A percentile compares a stretch with the other conserved stretches of the same genome.
Evolutionary conservation across 2,797 vertebrate genomes (phyloP).

Genomic region (Salmo trutta): DNA sequence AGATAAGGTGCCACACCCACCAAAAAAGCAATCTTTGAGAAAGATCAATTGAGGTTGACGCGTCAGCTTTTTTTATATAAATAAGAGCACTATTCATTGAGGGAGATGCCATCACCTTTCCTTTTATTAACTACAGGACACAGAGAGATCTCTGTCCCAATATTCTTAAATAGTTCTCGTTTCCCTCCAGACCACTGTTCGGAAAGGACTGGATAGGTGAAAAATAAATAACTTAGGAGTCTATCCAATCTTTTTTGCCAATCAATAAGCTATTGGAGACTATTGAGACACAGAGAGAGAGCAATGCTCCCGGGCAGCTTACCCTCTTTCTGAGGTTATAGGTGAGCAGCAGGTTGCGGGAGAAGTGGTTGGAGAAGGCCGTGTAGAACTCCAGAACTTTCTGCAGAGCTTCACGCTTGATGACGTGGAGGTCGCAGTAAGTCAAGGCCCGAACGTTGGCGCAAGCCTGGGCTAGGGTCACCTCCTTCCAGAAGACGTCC

Average conservation of each 20-base stretch:
- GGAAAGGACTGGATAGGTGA: too few relatives aligned
- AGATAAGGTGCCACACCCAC: background rate
- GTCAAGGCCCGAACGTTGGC: constrained; percentile 93
- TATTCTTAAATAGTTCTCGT: background rate
- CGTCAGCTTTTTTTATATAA: background rate
- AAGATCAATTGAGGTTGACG: background rate
- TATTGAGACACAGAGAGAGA: background rate
- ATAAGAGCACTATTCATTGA: background rate
- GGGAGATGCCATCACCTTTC: background rate
- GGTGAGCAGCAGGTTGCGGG: constrained; percentile 90
- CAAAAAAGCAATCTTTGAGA: background rate
- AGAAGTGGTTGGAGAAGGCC: constrained; percentile 91
- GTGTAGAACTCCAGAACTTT: constrained; percentile 94
- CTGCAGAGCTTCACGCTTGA: constrained; percentile 91
- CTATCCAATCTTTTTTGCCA: background rate
- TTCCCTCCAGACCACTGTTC: too few relatives aligned
- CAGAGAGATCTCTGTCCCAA: background rate
- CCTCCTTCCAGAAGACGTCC: constrained; percentile 95
- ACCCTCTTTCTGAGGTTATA: constrained; percentile 96
- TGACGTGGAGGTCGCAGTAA: constrained; percentile 94
- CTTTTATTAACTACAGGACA: background rate
- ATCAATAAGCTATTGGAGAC: background rate
- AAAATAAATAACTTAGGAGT: too few relatives aligned
- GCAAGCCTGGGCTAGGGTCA: constrained; percentile 88
- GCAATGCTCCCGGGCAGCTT: constrained; percentile 47